phyloP scores from a whole-genome alignment of 2,888 invertebrate species.

The Xylota segnis region DNA sequence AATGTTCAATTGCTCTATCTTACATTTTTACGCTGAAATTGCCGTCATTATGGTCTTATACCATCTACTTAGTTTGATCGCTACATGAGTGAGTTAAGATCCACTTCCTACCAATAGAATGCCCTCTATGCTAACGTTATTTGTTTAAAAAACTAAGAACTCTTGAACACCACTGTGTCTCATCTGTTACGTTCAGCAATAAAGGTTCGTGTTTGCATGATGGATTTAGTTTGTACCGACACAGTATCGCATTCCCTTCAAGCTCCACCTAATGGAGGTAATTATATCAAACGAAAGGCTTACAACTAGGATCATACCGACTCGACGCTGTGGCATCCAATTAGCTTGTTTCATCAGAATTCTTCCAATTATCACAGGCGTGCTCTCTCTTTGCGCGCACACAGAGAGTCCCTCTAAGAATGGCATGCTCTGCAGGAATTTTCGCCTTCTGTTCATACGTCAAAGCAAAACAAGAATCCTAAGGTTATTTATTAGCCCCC shows the following conservation, averaged over 20 bases:
- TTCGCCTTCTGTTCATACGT: constrained; percentile 46
- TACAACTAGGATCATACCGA: constrained; percentile 31
- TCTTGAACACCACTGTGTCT: constrained; percentile 23
- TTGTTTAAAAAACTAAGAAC: no score
- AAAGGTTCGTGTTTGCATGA: constrained; percentile 52
- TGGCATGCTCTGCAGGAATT: constrained; percentile 45
- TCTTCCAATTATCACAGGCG: constrained; percentile 37
- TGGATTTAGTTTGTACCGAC: constrained; percentile 21
- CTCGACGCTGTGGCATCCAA: constrained; percentile 53
- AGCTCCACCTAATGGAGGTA: constrained; percentile 45
- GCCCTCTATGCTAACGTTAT: no score
- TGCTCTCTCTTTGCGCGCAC: neutral
- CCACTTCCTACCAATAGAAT: no score
- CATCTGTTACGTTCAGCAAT: neutral
- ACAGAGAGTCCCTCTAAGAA: constrained; percentile 10
- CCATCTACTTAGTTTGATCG: no score
- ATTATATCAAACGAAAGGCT: constrained; percentile 30
- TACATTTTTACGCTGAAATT: no score
- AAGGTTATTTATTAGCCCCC: constrained; percentile 51
- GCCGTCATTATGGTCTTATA: no score
- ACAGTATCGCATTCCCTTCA: constrained; percentile 9
- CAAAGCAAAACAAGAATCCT: constrained; percentile 40
- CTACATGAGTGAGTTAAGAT: no score
- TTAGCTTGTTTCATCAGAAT: constrained; percentile 48
- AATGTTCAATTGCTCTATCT: no score